These are phyloP conservation scores for Burhinus oedicnemus DNA, from an alignment of 2,113 vertebrate genomes.

Conservation along the genomic window DNA sequence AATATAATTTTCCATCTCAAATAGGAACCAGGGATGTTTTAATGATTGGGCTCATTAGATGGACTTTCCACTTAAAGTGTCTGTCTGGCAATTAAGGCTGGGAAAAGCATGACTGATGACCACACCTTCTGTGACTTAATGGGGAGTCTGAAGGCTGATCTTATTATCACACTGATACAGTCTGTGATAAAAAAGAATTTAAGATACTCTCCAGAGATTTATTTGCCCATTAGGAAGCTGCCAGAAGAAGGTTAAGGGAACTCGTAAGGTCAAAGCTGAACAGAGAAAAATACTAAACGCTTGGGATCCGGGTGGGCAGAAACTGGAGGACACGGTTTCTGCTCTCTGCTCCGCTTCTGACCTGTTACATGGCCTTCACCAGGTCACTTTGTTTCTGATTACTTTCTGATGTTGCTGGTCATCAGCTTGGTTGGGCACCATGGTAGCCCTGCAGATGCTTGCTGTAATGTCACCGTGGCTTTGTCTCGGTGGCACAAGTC, in stretches of 20 bases:
- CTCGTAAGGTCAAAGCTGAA: slow-evolving; percentile 78
- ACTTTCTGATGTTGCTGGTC: neutral
- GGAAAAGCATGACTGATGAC: slow-evolving; percentile 81
- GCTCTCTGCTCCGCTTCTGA: neutral
- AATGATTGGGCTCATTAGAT: slow-evolving; percentile 82
- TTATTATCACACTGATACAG: slow-evolving; percentile 81
- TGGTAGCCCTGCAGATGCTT: neutral
- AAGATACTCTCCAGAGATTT: slow-evolving; percentile 83
- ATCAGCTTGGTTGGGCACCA: neutral
- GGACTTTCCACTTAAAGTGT: slow-evolving; percentile 83
- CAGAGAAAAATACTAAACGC: slow-evolving; percentile 65
- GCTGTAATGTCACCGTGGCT: neutral
- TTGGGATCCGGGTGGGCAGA: slow-evolving; percentile 37
- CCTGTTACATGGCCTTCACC: neutral
- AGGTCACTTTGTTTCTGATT: neutral
- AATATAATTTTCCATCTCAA: slow-evolving; percentile 75
- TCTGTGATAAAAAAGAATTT: slow-evolving; percentile 81
- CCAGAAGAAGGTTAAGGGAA: slow-evolving; percentile 81
- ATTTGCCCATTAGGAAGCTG: slow-evolving; percentile 80
- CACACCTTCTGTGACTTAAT: slow-evolving; percentile 84
- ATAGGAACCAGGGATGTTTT: slow-evolving; percentile 80
- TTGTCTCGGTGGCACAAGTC: neutral
- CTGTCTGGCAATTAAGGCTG: slow-evolving; percentile 82
- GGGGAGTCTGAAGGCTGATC: slow-evolving; percentile 81
- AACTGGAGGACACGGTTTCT: neutral